phyloP scores from a whole-genome alignment of 2,797 vertebrate species.

The Decapterus maruadsi region DNA sequence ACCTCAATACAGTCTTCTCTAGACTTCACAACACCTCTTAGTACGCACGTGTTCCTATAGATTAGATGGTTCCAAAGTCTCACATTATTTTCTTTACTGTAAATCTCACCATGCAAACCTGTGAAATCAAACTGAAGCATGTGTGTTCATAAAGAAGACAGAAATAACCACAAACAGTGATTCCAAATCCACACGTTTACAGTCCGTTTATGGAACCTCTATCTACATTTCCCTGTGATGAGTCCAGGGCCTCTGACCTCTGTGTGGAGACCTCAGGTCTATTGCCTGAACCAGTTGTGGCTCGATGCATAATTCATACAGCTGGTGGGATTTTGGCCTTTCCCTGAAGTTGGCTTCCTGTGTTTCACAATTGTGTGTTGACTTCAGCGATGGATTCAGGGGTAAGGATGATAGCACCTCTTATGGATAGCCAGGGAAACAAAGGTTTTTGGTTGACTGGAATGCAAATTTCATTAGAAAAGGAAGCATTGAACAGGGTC shows the following conservation, averaged over 20 bases:
- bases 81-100: not conserved
- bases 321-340: conserved; percentile 24
- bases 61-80: not conserved
- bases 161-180: not conserved
- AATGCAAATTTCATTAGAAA: conserved; percentile 9
- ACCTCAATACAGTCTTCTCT: not conserved
- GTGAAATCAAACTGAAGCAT: not conserved
- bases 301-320: conserved; percentile 53
- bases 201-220: conserved; percentile 15
- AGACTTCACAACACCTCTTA: conserved; percentile 4
- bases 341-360: conserved; percentile 19
- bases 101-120: not conserved
- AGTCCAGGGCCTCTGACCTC: conserved; percentile 36
- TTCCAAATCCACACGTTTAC: conserved; percentile 10
- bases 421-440: conserved; percentile 9
- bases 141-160: not conserved
- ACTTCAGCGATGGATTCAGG: conserved; percentile 7
- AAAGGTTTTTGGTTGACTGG: not conserved
- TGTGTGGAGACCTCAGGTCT: conserved; percentile 39
- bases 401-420: conserved; percentile 16
- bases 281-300: conserved; percentile 12
- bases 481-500: not conserved
- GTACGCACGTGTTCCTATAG: not conserved
- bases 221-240: conserved; percentile 19
- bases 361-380: conserved; percentile 32